phyloP scores from a whole-genome alignment of 2,113 vertebrate species.

The Pantherophis guttatus region DNA sequence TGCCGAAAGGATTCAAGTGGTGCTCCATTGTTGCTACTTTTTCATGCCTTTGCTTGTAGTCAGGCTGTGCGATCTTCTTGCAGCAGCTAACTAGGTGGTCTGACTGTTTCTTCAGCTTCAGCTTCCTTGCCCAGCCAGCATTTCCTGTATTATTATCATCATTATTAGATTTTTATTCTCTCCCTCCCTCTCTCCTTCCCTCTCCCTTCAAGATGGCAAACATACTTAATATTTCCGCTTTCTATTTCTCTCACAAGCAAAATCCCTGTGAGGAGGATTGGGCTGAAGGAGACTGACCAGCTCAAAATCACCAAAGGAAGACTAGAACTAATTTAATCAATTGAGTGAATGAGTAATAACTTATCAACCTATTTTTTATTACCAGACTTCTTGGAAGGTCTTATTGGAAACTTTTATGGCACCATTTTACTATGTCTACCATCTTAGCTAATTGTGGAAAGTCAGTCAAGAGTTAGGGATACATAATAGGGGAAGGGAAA shows the following conservation, averaged over 20 bases:
- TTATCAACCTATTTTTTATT: not conserved
- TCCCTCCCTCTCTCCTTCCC: not conserved
- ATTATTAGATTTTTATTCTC: not conserved
- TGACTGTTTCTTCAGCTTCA: not conserved
- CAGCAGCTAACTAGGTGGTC: not conserved
- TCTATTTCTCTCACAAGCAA: not conserved
- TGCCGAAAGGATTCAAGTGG: not conserved
- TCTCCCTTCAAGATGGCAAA: not conserved
- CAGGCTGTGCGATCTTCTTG: not conserved
- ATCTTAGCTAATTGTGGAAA: not conserved
- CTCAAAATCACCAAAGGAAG: not conserved
- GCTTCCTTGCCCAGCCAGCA: not conserved
- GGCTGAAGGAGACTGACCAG: not conserved
- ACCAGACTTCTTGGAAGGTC: not conserved
- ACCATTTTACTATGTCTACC: not conserved
- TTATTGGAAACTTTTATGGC: not conserved
- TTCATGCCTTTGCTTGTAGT: not conserved
- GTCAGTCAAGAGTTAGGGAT: not conserved
- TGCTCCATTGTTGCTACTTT: not conserved
- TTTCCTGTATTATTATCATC: not conserved
- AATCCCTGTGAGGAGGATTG: not conserved
- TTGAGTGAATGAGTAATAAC: not conserved
- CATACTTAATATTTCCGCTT: not conserved
- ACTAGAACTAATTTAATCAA: not conserved
- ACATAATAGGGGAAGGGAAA: not conserved